Base-by-base conservation (phyloP, 2,113 vertebrate genomes). In the Nansenia antarctica region DNA sequence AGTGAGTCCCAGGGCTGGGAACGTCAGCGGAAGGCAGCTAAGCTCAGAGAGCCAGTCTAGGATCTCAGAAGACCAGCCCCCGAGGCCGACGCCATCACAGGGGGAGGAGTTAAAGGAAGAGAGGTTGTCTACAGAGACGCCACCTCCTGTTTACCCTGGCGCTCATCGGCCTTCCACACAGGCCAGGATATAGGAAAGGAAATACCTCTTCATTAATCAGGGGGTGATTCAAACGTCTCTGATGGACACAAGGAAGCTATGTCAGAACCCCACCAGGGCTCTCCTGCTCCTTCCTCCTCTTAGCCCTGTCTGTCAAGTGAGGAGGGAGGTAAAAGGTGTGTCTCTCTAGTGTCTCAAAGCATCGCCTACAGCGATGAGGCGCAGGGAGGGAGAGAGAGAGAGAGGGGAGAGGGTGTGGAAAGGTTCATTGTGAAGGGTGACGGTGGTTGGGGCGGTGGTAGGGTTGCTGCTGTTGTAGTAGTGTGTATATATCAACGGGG, bases 141-240 rank as follows among this genome's bases (percentile, higher is more conserved):
- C 53, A 55, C 9, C 27, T 55, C 24, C 53, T 20, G n/a, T 58
- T 6, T 24, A 3, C 9, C 9, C 42, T 58, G 26, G 42, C 67
- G 65, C 65, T 69, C 6, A 57, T 71, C 60, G 59, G 60, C 29
- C 15, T 47, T 65, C 8, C 80, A 62, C 37, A 45, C 62, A 14
- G 55, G 30, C 52, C 35, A 47, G 59, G 47, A n/a, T n/a, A n/a
- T n/a, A n/a, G n/a, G n/a, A n/a, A 45, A 62, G 66, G 59, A 70
- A 45, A 60, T 22, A 34, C 53, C 59, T 65, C 31, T 26, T 65
- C 9, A 52, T 75, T 73, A 45, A 45, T 45, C 69, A 54, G 35
- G n/a, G 30, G 62, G 20, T 22, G 42, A 70, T 20, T 39, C 31
- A 64, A 54, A 31, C 5, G 45, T 60, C 54, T 55, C 0, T 37